These are phyloP conservation scores for Endomychus coccineus DNA, from an alignment of 2,888 invertebrate species.

Conservation along the genomic window DNA sequence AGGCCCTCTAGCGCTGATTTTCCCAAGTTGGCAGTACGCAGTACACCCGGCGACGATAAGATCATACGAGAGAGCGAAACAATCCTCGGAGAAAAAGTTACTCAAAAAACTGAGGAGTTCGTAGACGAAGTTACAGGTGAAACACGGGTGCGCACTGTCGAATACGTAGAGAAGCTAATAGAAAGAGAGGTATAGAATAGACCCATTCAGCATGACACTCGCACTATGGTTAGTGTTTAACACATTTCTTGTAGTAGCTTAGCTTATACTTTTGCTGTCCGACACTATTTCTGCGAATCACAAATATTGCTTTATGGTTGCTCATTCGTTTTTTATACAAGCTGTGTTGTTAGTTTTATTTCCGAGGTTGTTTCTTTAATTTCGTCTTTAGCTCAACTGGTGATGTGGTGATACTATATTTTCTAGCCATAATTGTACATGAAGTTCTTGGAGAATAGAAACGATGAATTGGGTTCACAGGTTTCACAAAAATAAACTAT, in stretches of 20 bases:
- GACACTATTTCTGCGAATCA: neutral
- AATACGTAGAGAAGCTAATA: constrained; percentile 92
- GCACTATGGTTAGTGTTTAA: constrained; percentile 38
- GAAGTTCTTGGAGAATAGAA: no score
- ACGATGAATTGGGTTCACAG: no score
- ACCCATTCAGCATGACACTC: constrained; percentile 32
- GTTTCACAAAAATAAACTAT: no score
- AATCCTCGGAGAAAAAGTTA: constrained; percentile 81
- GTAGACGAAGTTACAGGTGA: constrained; percentile 79
- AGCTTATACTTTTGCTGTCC: neutral
- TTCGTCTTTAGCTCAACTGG: no score
- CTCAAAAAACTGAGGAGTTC: constrained; percentile 80
- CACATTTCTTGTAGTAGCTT: constrained; percentile 21
- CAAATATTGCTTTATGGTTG: no score
- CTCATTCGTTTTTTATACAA: no score
- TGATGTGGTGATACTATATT: no score
- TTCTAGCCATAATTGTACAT: no score
- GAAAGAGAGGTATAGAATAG: constrained; percentile 77
- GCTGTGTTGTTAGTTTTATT: no score
- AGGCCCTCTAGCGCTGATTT: constrained; percentile 60
- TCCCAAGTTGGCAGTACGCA: constrained; percentile 83
- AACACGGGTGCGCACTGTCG: constrained; percentile 81
- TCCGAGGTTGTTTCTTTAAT: no score
- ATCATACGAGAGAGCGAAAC: constrained; percentile 85
- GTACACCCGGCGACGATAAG: constrained; percentile 73